Conservation (phyloP, 2,888 invertebrate species). For the Caenorhabditis virilis region DNA sequence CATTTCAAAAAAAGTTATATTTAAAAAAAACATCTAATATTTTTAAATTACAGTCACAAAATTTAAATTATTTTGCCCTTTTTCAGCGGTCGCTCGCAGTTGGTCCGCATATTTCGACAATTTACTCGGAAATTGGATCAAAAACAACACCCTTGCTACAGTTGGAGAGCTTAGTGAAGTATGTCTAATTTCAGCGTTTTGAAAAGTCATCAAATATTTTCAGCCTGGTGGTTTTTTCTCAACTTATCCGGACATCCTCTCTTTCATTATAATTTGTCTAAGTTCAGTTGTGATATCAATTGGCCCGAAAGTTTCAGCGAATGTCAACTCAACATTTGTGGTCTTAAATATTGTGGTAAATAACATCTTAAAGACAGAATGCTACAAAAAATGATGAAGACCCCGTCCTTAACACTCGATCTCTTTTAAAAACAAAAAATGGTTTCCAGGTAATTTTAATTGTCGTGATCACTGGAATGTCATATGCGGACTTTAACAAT, state of each 20-base stretch:
- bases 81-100: slow-evolving; percentile 70
- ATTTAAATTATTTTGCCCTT: too few species aligned
- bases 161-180: slow-evolving; percentile 44
- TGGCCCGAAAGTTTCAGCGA: slow-evolving; percentile 69
- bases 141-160: slow-evolving; percentile 67
- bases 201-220: neutral
- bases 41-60: too few species aligned
- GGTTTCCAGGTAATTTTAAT: slow-evolving; percentile 10
- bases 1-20: too few species aligned
- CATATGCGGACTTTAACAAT: slow-evolving; percentile 17
- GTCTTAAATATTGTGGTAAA: slow-evolving; percentile 42
- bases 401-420: neutral
- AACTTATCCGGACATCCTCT: slow-evolving; percentile 69
- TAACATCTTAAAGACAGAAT: neutral
- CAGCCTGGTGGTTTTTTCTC: slow-evolving; percentile 42
- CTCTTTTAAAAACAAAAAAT: neutral
- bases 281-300: slow-evolving; percentile 67
- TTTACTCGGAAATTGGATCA: slow-evolving; percentile 45
- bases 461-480: slow-evolving; percentile 13
- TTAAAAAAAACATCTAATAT: too few species aligned
- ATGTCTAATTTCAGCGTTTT: neutral
- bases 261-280: slow-evolving; percentile 65
- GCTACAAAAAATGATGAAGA: neutral
- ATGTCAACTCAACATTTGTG: slow-evolving; percentile 69
- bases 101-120: slow-evolving; percentile 71